phyloP scores from a whole-genome alignment of 2,113 vertebrate genomes.

The Leuciscus idus region DNA sequence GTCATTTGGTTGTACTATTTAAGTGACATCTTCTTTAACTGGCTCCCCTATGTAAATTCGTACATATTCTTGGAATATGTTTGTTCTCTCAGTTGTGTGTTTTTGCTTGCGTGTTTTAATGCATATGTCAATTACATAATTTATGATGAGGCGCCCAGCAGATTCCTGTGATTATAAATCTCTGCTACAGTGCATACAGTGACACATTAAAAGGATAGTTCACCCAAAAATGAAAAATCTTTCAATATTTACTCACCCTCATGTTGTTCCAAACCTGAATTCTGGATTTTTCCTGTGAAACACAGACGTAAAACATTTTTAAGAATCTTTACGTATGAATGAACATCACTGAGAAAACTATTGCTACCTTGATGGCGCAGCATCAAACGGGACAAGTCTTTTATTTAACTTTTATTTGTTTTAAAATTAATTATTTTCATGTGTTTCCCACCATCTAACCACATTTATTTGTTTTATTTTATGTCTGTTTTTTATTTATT shows the following conservation, averaged over 20 bases:
- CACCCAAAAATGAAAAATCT: background rate
- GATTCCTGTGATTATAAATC: constrained; percentile 7
- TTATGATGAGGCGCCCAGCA: constrained; percentile 6
- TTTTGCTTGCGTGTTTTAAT: background rate
- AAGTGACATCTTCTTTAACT: constrained; percentile 49
- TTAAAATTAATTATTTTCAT: background rate
- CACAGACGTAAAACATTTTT: background rate
- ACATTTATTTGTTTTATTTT: background rate
- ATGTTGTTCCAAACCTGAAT: background rate
- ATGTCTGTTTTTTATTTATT: background rate
- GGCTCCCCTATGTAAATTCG: constrained; percentile 11
- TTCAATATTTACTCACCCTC: background rate
- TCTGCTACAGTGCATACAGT: background rate
- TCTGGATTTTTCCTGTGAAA: background rate
- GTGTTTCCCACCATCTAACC: background rate
- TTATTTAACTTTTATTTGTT: background rate
- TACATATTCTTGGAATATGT: background rate
- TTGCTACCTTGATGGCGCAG: background rate
- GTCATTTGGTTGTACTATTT: constrained; percentile 10
- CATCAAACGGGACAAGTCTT: background rate
- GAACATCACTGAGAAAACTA: background rate
- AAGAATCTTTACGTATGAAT: background rate
- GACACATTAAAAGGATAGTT: background rate
- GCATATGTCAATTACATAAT: background rate
- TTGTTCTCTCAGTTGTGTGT: background rate